phyloP scores from a whole-genome alignment of 2,888 invertebrate species.

The Megalurothrips usitatus region DNA sequence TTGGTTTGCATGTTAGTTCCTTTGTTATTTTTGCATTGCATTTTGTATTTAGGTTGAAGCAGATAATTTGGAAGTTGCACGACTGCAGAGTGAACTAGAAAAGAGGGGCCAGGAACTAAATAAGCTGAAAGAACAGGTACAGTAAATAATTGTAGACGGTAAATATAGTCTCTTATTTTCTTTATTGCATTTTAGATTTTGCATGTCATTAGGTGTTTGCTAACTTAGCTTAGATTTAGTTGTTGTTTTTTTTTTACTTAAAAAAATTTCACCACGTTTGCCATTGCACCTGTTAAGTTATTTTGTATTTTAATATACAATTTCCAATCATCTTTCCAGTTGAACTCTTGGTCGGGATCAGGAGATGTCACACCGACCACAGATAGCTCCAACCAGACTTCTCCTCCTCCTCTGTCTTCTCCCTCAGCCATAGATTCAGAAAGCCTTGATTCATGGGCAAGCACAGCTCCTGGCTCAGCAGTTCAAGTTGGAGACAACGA shows the following conservation, averaged over 20 bases:
- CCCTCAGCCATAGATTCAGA: constrained; percentile 16
- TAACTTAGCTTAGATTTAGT: background rate
- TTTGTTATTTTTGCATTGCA: background rate
- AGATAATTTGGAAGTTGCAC: constrained; percentile 24
- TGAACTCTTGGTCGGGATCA: background rate
- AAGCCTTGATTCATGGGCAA: background rate
- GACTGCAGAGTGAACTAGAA: constrained; percentile 9
- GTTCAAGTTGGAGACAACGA: constrained; percentile 39
- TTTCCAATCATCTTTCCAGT: background rate
- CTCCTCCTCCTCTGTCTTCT: constrained; percentile 30
- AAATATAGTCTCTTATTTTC: background rate
- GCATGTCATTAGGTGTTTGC: background rate
- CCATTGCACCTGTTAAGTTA: too few species aligned
- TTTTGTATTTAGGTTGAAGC: constrained; percentile 28
- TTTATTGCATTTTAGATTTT: background rate
- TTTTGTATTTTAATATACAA: background rate
- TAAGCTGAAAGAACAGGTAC: constrained; percentile 2
- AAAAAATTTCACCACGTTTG: background rate
- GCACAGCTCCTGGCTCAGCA: constrained; percentile 8
- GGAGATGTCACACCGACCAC: background rate
- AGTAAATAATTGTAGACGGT: background rate
- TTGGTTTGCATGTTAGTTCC: constrained; percentile 11
- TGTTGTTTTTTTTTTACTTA: background rate
- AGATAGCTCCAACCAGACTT: constrained; percentile 18
- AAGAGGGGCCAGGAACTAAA: background rate